Conservation (phyloP, 1,140 invertebrate genomes). For the Orchestia grillus region DNA sequence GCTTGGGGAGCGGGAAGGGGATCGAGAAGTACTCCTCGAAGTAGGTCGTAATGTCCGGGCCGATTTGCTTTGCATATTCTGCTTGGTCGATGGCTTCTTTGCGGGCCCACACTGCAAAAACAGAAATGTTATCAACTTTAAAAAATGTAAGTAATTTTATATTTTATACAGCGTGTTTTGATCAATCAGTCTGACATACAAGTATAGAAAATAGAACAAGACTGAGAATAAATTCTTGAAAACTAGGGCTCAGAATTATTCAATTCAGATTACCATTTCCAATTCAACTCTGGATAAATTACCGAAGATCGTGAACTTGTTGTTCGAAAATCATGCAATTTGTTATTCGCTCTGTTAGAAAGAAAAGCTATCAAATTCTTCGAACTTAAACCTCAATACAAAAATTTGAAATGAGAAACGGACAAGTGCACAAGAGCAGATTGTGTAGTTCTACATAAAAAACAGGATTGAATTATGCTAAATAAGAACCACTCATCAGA, state of each 20-base stretch:
- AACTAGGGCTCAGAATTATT: neutral
- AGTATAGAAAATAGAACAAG: neutral
- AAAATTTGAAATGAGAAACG: neutral
- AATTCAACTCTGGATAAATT: no score
- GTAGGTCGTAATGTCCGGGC: constrained; percentile 77
- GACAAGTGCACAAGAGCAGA: no score
- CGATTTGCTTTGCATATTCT: constrained; percentile 77
- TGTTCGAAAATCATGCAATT: neutral
- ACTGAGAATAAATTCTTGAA: neutral
- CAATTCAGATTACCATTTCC: neutral
- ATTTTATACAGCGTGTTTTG: neutral
- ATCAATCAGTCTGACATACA: neutral
- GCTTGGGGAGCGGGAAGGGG: constrained; percentile 79
- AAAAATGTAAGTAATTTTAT: neutral
- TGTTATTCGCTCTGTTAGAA: neutral
- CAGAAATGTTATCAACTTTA: neutral
- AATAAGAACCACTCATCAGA: no score
- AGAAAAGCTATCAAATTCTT: neutral
- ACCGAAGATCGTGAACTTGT: no score
- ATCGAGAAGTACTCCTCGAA: constrained; percentile 81
- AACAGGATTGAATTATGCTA: no score
- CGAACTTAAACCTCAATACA: neutral
- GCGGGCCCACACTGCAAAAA: constrained; percentile 81
- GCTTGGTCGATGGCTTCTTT: constrained; percentile 85
- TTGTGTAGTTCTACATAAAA: no score